These are phyloP conservation scores for Heterodera carotae DNA, from an alignment of 1,140 invertebrate species.

Conservation along the genomic window DNA sequence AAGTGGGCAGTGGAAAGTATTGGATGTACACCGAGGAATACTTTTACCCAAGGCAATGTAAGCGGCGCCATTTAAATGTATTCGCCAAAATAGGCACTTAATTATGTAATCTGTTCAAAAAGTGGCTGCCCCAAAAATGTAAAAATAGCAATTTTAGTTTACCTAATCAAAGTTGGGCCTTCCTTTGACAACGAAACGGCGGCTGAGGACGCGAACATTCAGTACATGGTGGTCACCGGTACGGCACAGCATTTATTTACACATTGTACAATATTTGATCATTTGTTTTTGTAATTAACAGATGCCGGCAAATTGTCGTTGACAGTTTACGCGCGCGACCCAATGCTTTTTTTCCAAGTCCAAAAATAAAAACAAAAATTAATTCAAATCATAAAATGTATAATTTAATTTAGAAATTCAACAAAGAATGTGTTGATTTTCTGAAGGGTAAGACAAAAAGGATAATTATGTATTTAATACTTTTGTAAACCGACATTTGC, in stretches of 20 bases:
- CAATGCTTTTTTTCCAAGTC: conserved; percentile 63
- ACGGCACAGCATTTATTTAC: background rate
- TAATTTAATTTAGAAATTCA: conserved; percentile 60
- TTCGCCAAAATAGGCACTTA: too few species aligned
- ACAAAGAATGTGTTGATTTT: conserved; percentile 62
- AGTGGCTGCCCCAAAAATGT: too few species aligned
- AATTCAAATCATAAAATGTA: conserved; percentile 1
- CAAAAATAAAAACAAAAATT: background rate
- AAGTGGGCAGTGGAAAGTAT: conserved; percentile 64
- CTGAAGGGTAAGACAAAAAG: conserved; percentile 49
- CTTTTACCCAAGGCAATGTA: conserved; percentile 65
- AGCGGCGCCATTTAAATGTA: conserved; percentile 25
- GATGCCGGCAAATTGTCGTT: conserved; percentile 62
- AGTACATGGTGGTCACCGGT: conserved; percentile 61
- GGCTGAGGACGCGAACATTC: conserved; percentile 48
- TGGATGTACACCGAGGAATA: conserved; percentile 66
- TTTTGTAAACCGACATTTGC: too few species aligned
- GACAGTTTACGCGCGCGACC: conserved; percentile 62
- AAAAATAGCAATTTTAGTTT: conserved; percentile 56
- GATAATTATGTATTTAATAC: background rate
- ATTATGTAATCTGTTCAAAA: too few species aligned
- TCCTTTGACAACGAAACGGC: conserved; percentile 58
- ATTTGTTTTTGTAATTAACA: background rate
- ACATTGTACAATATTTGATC: background rate
- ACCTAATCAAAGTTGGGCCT: conserved; percentile 64